These are phyloP conservation scores for Galeruca laticollis DNA, from an alignment of 2,888 invertebrate genomes.

Conservation along the genomic window DNA sequence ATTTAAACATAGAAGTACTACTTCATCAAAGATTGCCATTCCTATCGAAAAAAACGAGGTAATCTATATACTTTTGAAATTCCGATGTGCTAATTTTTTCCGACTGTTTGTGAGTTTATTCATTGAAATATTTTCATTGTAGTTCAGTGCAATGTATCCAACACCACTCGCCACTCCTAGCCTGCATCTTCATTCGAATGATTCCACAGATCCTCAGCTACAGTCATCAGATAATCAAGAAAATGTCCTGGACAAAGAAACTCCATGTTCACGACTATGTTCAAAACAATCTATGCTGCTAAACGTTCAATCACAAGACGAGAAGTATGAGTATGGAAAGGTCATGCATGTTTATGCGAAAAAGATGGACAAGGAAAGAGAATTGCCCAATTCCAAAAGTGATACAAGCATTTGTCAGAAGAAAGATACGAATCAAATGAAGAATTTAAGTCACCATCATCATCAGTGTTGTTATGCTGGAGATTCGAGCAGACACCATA, in stretches of 20 bases:
- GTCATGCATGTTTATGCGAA: conserved; percentile 58
- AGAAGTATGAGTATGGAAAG: conserved; percentile 57
- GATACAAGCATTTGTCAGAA: conserved; percentile 58
- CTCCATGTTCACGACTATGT: neutral
- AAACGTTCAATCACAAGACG: conserved; percentile 13
- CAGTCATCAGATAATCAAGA: neutral
- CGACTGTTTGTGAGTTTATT: conserved; percentile 4
- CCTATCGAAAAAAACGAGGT: conserved; percentile 27
- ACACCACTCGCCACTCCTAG: neutral
- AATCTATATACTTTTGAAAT: neutral
- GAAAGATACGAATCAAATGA: conserved; percentile 46
- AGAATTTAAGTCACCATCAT: conserved; percentile 61
- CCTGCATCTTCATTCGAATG: neutral
- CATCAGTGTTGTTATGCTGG: conserved; percentile 66
- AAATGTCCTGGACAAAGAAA: neutral
- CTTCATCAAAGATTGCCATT: conserved; percentile 43
- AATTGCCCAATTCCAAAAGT: conserved; percentile 58
- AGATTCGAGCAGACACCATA: conserved; percentile 57
- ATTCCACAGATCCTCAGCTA: neutral
- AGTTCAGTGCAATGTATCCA: conserved; percentile 1
- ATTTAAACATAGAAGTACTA: conserved; percentile 47
- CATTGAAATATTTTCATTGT: neutral
- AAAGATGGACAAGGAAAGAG: conserved; percentile 51
- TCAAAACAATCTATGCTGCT: neutral
- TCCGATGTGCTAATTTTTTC: too few relatives aligned